phyloP scores from a whole-genome alignment of 2,888 invertebrate genomes.

The Hylaea fasciaria region DNA sequence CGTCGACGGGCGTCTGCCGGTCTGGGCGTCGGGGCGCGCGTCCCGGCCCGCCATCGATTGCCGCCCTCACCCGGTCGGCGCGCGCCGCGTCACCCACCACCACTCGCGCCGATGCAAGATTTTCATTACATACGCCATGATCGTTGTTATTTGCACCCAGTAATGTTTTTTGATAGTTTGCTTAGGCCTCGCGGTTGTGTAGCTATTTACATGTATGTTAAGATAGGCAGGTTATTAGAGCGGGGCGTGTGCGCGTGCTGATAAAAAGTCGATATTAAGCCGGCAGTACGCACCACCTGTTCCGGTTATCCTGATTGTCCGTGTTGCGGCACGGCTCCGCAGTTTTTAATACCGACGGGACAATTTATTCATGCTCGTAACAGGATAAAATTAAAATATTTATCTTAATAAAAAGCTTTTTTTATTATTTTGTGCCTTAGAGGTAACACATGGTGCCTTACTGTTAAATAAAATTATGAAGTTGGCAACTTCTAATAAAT shows the following conservation, averaged over 20 bases:
- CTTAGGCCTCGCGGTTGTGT: conserved; percentile 64
- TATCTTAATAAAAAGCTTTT: conserved; percentile 24
- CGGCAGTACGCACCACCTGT: conserved; percentile 64
- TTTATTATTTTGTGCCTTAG: conserved; percentile 20
- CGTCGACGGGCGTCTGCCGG: conserved; percentile 86
- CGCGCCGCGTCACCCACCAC: conserved; percentile 68
- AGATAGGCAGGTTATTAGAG: conserved; percentile 51
- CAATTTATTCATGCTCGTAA: conserved; percentile 30
- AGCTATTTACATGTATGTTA: conserved; percentile 55
- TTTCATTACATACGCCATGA: conserved; percentile 83
- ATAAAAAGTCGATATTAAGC: conserved; percentile 66
- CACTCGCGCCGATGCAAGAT: conserved; percentile 70
- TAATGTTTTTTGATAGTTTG: conserved; percentile 82
- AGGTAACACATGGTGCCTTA: conserved; percentile 1
- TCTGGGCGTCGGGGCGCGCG: conserved; percentile 86
- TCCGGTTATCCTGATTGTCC: conserved; percentile 63
- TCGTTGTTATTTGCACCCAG: conserved; percentile 84
- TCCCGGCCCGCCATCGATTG: conserved; percentile 84
- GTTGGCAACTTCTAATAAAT: not conserved
- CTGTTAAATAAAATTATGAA: not conserved
- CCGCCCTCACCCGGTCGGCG: conserved; percentile 79
- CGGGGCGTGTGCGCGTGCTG: conserved; percentile 54
- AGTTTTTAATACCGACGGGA: conserved; percentile 54
- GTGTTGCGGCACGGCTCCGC: conserved; percentile 55
- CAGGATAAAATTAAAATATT: conserved; percentile 33